Conservation (phyloP, 2,113 vertebrate genomes). For the Dipodomys ordii region DNA sequence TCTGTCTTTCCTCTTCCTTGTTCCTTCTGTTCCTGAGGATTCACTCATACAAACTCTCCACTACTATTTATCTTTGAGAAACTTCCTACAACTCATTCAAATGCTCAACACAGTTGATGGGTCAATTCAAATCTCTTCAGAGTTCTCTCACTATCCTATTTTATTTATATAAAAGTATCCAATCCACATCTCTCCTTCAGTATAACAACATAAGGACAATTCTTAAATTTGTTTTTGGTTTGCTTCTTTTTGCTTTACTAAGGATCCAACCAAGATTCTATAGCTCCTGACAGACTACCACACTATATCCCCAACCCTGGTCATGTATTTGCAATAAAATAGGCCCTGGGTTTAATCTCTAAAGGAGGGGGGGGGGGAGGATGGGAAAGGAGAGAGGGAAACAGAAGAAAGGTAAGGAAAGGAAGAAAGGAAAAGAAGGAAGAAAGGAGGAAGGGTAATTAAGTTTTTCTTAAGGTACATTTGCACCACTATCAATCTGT, state of each 20-base stretch:
- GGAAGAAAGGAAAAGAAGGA: fast-evolving
- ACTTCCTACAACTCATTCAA: neutral
- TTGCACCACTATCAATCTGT: neutral
- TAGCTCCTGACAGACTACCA: neutral
- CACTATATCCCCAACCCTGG: neutral
- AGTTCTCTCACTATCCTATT: neutral
- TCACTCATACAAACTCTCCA: neutral
- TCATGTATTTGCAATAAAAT: slow-evolving; percentile 27
- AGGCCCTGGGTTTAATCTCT: neutral
- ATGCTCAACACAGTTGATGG: neutral
- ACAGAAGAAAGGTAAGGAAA: fast-evolving
- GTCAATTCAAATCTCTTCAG: neutral
- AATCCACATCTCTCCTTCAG: neutral
- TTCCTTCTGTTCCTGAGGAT: neutral
- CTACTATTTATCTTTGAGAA: neutral
- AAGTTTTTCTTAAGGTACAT: neutral
- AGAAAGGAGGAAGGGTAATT: neutral
- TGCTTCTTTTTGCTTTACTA: neutral
- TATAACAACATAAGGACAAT: neutral
- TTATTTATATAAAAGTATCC: neutral
- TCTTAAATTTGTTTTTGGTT: neutral
- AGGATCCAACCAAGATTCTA: neutral
- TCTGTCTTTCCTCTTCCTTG: neutral
- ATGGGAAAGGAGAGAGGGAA: fast-evolving
- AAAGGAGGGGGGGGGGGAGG: fast-evolving